A percentile compares a stretch with the other conserved stretches of the same genome.
phyloP scores from a whole-genome alignment of 2,113 vertebrate genomes.

The Isurus oxyrinchus region DNA sequence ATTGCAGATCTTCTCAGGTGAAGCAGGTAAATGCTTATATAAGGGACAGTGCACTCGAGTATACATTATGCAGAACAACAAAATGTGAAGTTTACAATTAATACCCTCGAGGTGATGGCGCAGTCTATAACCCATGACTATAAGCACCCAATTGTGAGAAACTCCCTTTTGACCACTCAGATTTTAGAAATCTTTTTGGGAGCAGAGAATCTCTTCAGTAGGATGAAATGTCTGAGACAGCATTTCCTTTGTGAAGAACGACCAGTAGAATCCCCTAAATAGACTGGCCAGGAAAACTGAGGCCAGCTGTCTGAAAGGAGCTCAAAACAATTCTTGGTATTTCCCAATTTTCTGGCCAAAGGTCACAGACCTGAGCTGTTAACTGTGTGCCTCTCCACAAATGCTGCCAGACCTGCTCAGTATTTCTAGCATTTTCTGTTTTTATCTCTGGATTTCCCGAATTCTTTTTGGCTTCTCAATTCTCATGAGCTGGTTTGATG shows the following conservation, averaged over 20 bases:
- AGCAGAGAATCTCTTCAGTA: neutral
- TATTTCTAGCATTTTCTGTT: too few relatives aligned
- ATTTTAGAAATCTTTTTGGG: neutral
- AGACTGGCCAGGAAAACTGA: neutral
- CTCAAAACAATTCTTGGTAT: neutral
- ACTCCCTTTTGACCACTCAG: neutral
- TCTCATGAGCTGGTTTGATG: neutral
- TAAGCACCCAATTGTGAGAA: neutral
- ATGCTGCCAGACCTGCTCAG: too few relatives aligned
- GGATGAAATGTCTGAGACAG: too few relatives aligned
- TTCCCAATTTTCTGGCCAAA: neutral
- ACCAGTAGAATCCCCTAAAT: neutral
- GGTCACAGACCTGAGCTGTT: too few relatives aligned
- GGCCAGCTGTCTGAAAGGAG: neutral
- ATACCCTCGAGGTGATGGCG: neutral
- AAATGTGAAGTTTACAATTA: neutral
- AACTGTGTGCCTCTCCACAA: too few relatives aligned
- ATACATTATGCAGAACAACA: neutral
- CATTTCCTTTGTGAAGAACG: too few relatives aligned
- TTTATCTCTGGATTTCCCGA: too few relatives aligned
- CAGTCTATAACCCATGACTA: neutral
- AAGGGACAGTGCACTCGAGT: neutral
- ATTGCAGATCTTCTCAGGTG: too few relatives aligned
- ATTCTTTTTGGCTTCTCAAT: neutral
- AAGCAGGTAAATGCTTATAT: neutral